Conservation (phyloP, 2,113 vertebrate species). For the Leuciscus idus region DNA sequence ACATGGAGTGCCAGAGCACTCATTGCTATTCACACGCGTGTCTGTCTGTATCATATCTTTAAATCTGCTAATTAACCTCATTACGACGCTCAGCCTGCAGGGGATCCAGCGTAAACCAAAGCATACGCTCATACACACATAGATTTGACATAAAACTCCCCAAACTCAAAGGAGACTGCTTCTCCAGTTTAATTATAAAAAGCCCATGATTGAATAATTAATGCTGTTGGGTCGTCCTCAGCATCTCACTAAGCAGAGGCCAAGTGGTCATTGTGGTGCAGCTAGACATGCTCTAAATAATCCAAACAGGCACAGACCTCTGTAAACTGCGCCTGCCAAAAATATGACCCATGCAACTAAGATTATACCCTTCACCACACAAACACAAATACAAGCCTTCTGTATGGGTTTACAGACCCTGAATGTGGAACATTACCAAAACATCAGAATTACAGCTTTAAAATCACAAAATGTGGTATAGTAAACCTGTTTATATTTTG, state of each 20-base stretch:
- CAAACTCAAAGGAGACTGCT: conserved; percentile 13
- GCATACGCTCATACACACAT: conserved; percentile 33
- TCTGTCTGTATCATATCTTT: conserved; percentile 51
- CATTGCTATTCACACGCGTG: conserved; percentile 49
- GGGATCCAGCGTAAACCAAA: conserved; percentile 49
- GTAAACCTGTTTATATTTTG: conserved; percentile 1
- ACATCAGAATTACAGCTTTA: neutral
- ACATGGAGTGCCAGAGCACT: conserved; percentile 15
- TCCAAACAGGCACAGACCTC: conserved; percentile 12
- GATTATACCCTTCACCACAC: conserved; percentile 5
- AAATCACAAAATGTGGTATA: neutral
- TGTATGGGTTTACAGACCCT: neutral
- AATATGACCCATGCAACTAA: neutral
- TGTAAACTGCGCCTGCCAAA: conserved; percentile 7
- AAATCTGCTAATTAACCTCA: conserved; percentile 62
- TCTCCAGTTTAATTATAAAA: conserved; percentile 51
- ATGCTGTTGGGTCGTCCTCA: conserved; percentile 14
- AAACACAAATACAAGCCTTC: neutral
- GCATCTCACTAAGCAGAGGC: conserved; percentile 33
- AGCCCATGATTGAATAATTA: conserved; percentile 33
- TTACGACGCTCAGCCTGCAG: conserved; percentile 49
- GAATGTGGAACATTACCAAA: neutral
- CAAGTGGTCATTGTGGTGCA: conserved; percentile 42
- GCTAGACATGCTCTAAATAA: conserved; percentile 32
- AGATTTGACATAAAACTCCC: conserved; percentile 4